phyloP scores from a whole-genome alignment of 37 sponge, comb jelly and placozoan genomes.

The Aplysina aerophoba region DNA sequence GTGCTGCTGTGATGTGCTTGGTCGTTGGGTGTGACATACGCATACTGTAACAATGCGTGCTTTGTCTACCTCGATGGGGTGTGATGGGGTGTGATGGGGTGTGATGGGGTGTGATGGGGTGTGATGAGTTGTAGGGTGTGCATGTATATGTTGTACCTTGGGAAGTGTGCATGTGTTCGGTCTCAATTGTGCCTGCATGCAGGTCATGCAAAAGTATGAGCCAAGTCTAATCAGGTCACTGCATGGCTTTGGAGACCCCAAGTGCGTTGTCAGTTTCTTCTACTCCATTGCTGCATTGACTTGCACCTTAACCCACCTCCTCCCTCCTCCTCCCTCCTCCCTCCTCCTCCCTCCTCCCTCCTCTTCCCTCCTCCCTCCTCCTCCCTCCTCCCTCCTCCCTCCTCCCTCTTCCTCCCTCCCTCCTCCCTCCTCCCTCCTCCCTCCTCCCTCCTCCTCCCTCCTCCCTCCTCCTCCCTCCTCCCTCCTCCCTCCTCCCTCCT shows the following conservation, averaged over 20 bases:
- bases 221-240: background rate
- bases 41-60: no score
- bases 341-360: slow-evolving; percentile 12
- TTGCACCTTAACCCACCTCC: background rate
- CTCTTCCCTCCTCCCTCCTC: background rate
- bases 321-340: slow-evolving; percentile 30
- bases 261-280: background rate
- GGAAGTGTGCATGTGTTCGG: no score
- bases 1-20: no score
- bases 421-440: background rate
- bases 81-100: no score
- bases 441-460: background rate
- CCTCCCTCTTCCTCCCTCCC: background rate
- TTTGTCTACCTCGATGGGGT: no score
- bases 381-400: slow-evolving; percentile 31
- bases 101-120: no score
- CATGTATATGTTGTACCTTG: no score
- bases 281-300: background rate
- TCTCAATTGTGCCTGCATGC: background rate
- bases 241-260: background rate
- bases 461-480: slow-evolving; percentile 28
- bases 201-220: slow-evolving; percentile 2
- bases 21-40: no score
- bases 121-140: no score
- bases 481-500: no score